These are phyloP conservation scores for Istiophorus platypterus DNA, from an alignment of 2,113 vertebrate species.

Conservation along the genomic window DNA sequence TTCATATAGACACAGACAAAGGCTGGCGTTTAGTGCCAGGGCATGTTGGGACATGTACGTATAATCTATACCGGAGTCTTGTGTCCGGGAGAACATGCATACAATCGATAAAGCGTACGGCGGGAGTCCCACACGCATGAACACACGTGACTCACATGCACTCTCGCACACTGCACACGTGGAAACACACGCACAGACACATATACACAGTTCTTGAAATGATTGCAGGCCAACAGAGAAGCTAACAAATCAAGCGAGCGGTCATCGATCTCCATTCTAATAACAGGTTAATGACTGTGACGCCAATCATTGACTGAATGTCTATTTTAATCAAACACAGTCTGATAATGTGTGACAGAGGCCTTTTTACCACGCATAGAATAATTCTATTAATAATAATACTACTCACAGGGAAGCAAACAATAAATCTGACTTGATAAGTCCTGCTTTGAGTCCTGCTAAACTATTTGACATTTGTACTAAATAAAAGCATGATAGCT, in stretches of 20 bases:
- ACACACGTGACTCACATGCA: not conserved
- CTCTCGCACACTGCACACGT: not conserved
- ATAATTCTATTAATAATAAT: constrained; percentile 42
- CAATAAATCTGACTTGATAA: constrained; percentile 31
- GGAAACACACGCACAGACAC: not conserved
- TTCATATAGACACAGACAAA: constrained; percentile 70
- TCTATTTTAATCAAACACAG: constrained; percentile 64
- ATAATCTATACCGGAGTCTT: constrained; percentile 58
- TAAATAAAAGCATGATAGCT: not conserved
- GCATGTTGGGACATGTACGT: constrained; percentile 73
- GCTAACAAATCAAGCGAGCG: constrained; percentile 36
- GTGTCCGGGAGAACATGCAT: constrained; percentile 29
- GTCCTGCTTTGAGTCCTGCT: constrained; percentile 26
- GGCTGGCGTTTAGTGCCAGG: constrained; percentile 46
- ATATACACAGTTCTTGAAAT: constrained; percentile 18
- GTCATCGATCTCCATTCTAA: constrained; percentile 58
- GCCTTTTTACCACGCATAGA: constrained; percentile 36
- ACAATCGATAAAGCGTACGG: constrained; percentile 32
- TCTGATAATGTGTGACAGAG: constrained; percentile 42
- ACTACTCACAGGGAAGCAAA: constrained; percentile 38
- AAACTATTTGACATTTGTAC: constrained; percentile 12
- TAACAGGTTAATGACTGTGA: constrained; percentile 67
- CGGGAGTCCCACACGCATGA: not conserved
- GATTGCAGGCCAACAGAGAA: constrained; percentile 30
- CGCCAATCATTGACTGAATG: constrained; percentile 57